phyloP scores from a whole-genome alignment of 2,113 vertebrate genomes.

The Columba janthina region DNA sequence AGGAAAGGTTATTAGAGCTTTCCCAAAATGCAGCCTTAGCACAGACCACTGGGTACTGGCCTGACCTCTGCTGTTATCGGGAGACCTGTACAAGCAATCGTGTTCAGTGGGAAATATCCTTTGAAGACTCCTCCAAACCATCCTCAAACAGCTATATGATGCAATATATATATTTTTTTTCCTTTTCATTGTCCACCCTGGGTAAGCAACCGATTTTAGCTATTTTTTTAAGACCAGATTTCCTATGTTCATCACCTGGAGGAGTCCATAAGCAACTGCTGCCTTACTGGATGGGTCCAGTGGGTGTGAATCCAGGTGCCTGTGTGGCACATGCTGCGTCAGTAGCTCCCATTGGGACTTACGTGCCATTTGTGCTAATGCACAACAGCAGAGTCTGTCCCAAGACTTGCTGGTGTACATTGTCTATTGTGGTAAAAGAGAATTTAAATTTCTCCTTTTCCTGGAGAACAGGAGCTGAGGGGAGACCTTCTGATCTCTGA shows the following conservation, averaged over 20 bases:
- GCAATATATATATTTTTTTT: rapidly evolving
- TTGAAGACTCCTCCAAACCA: not conserved
- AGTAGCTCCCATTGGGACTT: rapidly evolving
- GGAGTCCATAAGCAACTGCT: not conserved
- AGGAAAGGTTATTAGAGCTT: not conserved
- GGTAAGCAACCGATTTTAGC: not conserved
- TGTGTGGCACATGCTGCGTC: not conserved
- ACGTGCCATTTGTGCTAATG: not conserved
- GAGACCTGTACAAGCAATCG: not conserved
- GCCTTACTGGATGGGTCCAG: not conserved
- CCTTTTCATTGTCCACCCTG: not conserved
- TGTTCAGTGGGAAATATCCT: not conserved
- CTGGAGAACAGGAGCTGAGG: too few species aligned
- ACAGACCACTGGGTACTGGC: rapidly evolving
- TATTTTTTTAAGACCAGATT: not conserved
- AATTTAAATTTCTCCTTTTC: too few species aligned
- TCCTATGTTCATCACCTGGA: rapidly evolving
- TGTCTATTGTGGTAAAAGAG: not conserved
- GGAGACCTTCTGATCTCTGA: too few species aligned
- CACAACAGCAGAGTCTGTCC: not conserved
- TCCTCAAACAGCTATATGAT: not conserved
- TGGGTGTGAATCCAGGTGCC: not conserved
- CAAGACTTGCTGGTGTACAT: rapidly evolving
- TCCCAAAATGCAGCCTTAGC: not conserved
- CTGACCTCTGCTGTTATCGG: not conserved